A percentile compares a stretch with the other conserved stretches of the same genome.
Conservation (phyloP, 2,113 vertebrate genomes). For the Caracal caracal region DNA sequence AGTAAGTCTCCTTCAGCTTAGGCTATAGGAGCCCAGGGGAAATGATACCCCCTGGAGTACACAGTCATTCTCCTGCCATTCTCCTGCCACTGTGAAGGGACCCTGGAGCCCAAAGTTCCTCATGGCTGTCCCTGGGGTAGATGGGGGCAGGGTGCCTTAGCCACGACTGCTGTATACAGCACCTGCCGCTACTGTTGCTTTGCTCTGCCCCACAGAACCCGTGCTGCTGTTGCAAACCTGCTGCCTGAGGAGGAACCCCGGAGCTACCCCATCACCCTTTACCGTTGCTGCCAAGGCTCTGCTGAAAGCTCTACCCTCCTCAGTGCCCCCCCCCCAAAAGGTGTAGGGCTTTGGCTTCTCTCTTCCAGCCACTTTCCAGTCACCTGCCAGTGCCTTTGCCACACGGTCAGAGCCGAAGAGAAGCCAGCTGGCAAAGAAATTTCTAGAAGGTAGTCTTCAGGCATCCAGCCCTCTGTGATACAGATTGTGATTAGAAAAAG, state of each 20-base stretch:
- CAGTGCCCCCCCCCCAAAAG: rapidly evolving
- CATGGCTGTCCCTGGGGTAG: not conserved
- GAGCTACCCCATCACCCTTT: rapidly evolving
- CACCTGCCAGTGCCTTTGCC: not conserved
- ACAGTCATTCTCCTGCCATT: rapidly evolving
- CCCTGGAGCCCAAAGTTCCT: not conserved
- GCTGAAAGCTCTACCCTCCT: not conserved
- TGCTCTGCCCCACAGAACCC: not conserved
- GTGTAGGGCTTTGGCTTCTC: not conserved
- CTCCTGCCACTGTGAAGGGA: not conserved
- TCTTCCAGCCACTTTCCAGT: not conserved
- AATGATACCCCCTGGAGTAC: rapidly evolving
- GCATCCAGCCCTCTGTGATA: not conserved
- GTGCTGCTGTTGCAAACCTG: not conserved
- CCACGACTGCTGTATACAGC: not conserved
- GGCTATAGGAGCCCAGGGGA: not conserved
- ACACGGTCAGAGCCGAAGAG: not conserved
- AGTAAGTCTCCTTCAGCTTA: not conserved
- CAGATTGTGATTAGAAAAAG: not conserved
- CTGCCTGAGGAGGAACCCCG: not conserved
- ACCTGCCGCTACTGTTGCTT: no score
- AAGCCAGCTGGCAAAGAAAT: not conserved
- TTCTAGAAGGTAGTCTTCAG: not conserved
- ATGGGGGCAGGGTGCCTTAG: not conserved
- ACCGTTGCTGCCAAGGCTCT: not conserved